Evolutionary conservation across 1,140 invertebrate species (phyloP), one percentile per base, ranked within the genome.

Genomic region (Drosophila sturtevanti): DNA sequence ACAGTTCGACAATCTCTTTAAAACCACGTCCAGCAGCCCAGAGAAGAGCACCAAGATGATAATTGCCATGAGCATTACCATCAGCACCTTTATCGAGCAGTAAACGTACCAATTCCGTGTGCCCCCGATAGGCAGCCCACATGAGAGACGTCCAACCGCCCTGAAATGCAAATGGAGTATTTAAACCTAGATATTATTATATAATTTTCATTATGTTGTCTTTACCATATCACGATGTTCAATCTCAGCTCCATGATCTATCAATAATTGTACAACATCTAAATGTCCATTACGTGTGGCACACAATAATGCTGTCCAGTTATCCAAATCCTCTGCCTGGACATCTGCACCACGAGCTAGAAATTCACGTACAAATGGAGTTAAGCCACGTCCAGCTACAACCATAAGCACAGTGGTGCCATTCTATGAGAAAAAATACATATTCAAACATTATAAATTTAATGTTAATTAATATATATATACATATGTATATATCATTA

Each of bases 91-190:
- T 94, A 55, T 97, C 95, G 60, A 99, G 92, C n/a, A 99, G 92
- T 65, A 97, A 91, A 34, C 94, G 93, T 14, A 97, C 98, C 66
- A 97, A 94, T 21, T 96, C 95, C 10, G 95, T 94, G 76, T 96
- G 94, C 3, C 98, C 98, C 92, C 98, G 98, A 91, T 99, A 99
- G 6, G 96, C 95, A 0, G 98, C 98, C 98, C 98, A 99, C 97
- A 99, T 98, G 38, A 99, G 93, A 0, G 98, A 94, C 1, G 98
- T 98, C 98, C 98, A 99, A 21, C 97, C 97, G 77, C 98, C 98
- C 97, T 98, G 86, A 0, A 14, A 4, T 2, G 9, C n/a, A 12
- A 37, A n/a, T n/a, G 2, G 3, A 9, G 6, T 31, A 31, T 3
- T 31, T 31, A 7, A 37, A 12, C 10, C n/a, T 38, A 4, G 10